Conservation (phyloP, 2,888 invertebrate genomes). For the Drosophila colorata region DNA sequence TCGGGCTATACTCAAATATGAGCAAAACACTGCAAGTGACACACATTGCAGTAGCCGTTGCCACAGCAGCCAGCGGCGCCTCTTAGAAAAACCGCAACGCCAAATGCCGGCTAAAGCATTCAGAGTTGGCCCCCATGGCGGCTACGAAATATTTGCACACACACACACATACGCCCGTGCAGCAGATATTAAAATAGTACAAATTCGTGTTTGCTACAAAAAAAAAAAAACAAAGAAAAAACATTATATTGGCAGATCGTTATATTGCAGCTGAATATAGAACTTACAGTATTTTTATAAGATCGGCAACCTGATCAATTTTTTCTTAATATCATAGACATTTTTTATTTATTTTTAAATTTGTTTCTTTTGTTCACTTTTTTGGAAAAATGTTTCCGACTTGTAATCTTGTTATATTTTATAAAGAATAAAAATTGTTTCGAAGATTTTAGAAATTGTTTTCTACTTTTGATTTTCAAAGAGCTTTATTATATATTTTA, state of each 20-base stretch:
- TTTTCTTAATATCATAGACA: no score
- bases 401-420: no score
- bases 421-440: no score
- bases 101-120: slow-evolving; percentile 55
- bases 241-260: background rate
- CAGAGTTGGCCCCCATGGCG: slow-evolving; percentile 48
- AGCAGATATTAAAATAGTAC: slow-evolving; percentile 37
- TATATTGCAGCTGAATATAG: background rate
- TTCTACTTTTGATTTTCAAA: background rate
- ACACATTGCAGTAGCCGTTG: slow-evolving; percentile 37
- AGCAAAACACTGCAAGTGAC: slow-evolving; percentile 49
- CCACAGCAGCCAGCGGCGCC: slow-evolving; percentile 36
- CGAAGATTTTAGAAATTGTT: no score
- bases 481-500: background rate
- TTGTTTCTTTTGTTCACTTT: no score
- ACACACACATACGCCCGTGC: background rate
- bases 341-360: no score
- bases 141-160: slow-evolving; percentile 37
- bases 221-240: background rate
- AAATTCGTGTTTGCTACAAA: slow-evolving; percentile 8
- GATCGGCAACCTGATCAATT: background rate
- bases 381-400: no score
- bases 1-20: slow-evolving; percentile 45
- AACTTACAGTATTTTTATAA: background rate
- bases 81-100: slow-evolving; percentile 44